phyloP scores from a whole-genome alignment of 2,113 vertebrate species.

The Petaurus breviceps region DNA sequence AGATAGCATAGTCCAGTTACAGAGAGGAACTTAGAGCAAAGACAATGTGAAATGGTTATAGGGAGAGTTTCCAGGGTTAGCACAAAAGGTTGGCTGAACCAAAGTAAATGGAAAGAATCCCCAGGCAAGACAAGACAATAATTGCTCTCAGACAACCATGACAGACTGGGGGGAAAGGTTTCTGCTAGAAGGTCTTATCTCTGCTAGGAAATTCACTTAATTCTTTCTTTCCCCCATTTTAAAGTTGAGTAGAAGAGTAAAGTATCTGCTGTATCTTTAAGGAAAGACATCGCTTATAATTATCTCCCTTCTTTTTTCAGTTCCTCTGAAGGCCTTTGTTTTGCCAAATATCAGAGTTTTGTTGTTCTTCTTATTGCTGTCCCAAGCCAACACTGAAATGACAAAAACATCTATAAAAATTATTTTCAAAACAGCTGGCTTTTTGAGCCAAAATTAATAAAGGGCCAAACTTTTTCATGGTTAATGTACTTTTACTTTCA shows the following conservation, averaged over 20 bases:
- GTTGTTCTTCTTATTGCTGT: neutral
- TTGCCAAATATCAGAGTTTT: neutral
- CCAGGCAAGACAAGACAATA: neutral
- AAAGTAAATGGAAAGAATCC: neutral
- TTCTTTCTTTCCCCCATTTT: neutral
- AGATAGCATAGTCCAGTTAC: neutral
- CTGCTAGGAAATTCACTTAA: neutral
- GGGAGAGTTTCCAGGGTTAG: neutral
- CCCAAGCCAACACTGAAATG: neutral
- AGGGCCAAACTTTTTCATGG: neutral
- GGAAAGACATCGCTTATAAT: neutral
- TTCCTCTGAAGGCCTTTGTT: neutral
- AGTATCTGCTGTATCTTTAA: neutral
- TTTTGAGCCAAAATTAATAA: conserved; percentile 16
- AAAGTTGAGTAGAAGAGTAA: neutral
- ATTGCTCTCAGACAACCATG: neutral
- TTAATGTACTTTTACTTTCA: neutral
- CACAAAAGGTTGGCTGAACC: neutral
- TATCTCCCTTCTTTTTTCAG: neutral
- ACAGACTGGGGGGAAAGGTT: neutral
- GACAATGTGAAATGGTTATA: neutral
- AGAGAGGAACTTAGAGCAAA: neutral
- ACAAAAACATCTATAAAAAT: neutral
- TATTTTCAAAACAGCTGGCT: neutral
- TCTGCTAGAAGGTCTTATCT: neutral